phyloP scores from a whole-genome alignment of 2,113 vertebrate genomes.

The Daphoenositta chrysoptera region DNA sequence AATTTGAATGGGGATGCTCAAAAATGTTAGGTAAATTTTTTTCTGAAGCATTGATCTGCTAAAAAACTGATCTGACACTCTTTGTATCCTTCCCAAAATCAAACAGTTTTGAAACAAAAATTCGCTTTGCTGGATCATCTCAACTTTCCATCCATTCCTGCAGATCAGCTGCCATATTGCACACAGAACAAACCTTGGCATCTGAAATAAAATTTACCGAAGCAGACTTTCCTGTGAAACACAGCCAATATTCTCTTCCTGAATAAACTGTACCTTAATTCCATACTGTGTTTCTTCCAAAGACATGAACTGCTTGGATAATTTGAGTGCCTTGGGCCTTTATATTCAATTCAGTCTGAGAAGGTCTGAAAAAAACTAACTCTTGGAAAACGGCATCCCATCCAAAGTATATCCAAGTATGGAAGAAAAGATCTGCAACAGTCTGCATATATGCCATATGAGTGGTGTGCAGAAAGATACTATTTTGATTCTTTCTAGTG shows the following conservation, averaged over 20 bases:
- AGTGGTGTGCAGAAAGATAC: not conserved
- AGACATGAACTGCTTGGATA: not conserved
- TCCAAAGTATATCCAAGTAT: not conserved
- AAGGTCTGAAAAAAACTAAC: not conserved
- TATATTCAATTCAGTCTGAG: not conserved
- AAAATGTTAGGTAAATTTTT: not conserved
- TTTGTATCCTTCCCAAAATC: not conserved
- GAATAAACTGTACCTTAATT: not conserved
- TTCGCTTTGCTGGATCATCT: not conserved
- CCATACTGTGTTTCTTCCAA: not conserved
- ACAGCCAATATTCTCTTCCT: not conserved
- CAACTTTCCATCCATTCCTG: not conserved
- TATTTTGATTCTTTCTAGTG: not conserved
- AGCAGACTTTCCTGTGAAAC: not conserved
- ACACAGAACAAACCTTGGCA: not conserved
- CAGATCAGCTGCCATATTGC: not conserved
- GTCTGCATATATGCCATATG: not conserved
- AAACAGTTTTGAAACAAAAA: not conserved
- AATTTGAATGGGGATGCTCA: not conserved
- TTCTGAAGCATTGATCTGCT: not conserved
- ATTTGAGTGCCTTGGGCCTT: not conserved
- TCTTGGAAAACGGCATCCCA: not conserved
- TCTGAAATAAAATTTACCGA: not conserved
- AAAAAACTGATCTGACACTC: not conserved
- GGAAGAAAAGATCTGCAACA: not conserved